Evolutionary conservation across 2,888 invertebrate species (phyloP).

Genomic region (Chrysotoxum bicinctum): DNA sequence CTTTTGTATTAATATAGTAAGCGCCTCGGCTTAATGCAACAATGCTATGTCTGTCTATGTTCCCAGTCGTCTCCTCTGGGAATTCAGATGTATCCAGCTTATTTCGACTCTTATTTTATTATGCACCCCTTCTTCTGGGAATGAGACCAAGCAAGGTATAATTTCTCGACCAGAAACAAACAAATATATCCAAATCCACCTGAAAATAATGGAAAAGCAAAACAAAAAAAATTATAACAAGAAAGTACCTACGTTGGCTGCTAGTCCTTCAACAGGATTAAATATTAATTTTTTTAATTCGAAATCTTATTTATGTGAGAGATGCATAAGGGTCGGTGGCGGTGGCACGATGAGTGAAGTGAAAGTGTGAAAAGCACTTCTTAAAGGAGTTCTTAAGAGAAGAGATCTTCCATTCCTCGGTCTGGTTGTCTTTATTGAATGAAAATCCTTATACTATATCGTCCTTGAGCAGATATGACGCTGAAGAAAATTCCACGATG

Average conservation of each 20-base stretch:
- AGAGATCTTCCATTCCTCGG: neutral
- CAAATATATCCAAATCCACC: constrained; percentile 19
- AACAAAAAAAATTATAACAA: constrained; percentile 13
- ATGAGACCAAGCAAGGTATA: neutral
- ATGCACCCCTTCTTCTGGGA: constrained; percentile 44
- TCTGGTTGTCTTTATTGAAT: constrained; percentile 52
- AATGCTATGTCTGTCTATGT: neutral
- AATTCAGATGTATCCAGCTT: constrained; percentile 28
- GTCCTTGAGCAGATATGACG: neutral
- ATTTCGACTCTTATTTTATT: constrained; percentile 43
- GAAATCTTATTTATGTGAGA: constrained; percentile 51
- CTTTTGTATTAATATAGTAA: constrained; percentile 11
- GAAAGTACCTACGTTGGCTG: neutral
- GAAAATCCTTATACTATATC: constrained; percentile 18
- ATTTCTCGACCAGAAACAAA: constrained; percentile 32
- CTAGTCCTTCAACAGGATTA: constrained; percentile 56
- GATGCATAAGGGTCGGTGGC: neutral
- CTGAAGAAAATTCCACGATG: neutral
- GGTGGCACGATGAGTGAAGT: neutral
- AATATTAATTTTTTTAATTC: constrained; percentile 69
- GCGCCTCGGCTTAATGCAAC: constrained; percentile 33
- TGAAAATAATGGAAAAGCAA: constrained; percentile 10
- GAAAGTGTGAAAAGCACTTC: constrained; percentile 12
- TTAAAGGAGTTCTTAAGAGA: neutral
- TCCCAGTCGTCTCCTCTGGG: constrained; percentile 41